Evolutionary conservation across 2,888 invertebrate species (phyloP), one percentile per base, ranked within the genome.

Genomic region (Reticulitermes lucifugus): DNA sequence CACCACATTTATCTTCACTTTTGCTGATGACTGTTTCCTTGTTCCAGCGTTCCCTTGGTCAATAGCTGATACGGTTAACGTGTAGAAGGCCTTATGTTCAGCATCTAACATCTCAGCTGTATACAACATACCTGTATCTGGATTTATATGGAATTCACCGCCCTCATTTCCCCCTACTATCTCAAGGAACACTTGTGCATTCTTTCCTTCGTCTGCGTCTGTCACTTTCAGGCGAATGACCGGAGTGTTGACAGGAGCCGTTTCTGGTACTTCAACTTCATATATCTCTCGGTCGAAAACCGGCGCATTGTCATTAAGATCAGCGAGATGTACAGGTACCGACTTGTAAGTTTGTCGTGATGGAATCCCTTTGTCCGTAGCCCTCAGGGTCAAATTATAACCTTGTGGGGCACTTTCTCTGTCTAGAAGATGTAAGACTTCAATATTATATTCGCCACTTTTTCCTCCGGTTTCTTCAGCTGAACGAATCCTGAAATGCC

Each of bases 141-240:
- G 94, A 90, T 98, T 97, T 18, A 98, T 94, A 87, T 94, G 92
- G 90, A 98, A 98, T 89, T 97, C 96, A 0, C 95, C 96, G 10
- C 96, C 96, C 90, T 97, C 96, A 90, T 98, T 98, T 7, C 98
- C 98, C 98, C 97, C 97, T 4, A 97, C 97, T 84, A 99, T 97
- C 91, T 96, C 96, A 87, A 98, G 94, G 89, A 94, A 94, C 0
- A 98, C 96, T 89, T 96, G 94, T 10, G 97, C 96, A 90, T 97
- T 97, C 89, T 93, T 94, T 0, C 97, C 97, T 88, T 95, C 94
- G 90, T 98, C 97, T 0, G 94, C 94, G 90, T 98, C 98, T 29
- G 94, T 95, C 0, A 98, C 97, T 90, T 96, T 97, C 84, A 98
- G 93, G 87, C 96, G 93, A 87, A 98, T 95, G 73, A 99, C 94